Conservation (phyloP, 1,140 invertebrate species). For the Drosophila baimaii region DNA sequence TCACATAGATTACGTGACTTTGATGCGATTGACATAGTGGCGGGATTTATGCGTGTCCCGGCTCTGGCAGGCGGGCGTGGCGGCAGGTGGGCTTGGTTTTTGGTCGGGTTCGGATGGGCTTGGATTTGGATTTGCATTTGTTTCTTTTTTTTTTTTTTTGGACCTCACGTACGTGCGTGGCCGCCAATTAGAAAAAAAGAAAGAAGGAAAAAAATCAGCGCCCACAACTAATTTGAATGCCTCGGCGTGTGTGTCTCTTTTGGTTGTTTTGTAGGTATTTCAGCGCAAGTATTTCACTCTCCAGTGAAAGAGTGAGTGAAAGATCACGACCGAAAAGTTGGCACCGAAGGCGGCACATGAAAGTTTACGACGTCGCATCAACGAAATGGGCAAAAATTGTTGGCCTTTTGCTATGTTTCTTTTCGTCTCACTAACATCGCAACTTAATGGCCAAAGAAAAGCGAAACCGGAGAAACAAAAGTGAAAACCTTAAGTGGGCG, state of each 20-base stretch:
- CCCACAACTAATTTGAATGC: slow-evolving; percentile 79
- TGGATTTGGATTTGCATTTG: slow-evolving; percentile 21
- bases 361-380: slow-evolving; percentile 71
- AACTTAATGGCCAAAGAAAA: slow-evolving; percentile 69
- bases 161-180: slow-evolving; percentile 55
- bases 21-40: slow-evolving; percentile 82
- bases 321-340: slow-evolving; percentile 81
- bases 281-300: slow-evolving; percentile 42
- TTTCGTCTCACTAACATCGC: slow-evolving; percentile 22
- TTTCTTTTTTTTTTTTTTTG: no score
- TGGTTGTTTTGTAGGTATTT: slow-evolving; percentile 1
- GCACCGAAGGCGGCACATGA: slow-evolving; percentile 75
- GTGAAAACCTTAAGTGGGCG: slow-evolving; percentile 62
- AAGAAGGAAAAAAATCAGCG: slow-evolving; percentile 40
- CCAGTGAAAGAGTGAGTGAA: slow-evolving; percentile 62
- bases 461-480: slow-evolving; percentile 65
- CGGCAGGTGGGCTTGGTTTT: slow-evolving; percentile 34
- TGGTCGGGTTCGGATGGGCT: slow-evolving; percentile 17
- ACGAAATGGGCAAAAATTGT: slow-evolving; percentile 66
- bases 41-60: slow-evolving; percentile 78
- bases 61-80: slow-evolving; percentile 45
- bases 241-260: slow-evolving; percentile 50
- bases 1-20: slow-evolving; percentile 83
- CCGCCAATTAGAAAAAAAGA: slow-evolving; percentile 65
- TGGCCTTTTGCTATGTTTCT: slow-evolving; percentile 48